A percentile compares a stretch with the other conserved stretches of the same genome.
Conservation (phyloP, 2,888 invertebrate species). For the Branchellion lobata region DNA sequence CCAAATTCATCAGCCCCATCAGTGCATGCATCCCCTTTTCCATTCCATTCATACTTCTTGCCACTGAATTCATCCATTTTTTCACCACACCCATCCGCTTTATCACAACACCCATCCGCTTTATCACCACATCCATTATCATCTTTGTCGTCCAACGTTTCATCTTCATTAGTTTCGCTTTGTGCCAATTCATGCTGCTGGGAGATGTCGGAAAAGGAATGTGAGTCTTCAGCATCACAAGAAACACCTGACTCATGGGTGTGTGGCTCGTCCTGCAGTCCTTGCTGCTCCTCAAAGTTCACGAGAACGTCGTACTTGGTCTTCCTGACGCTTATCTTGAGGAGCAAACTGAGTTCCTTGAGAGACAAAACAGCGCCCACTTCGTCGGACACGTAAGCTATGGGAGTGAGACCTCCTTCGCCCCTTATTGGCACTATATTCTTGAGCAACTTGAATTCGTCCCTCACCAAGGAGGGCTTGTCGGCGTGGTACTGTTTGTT, state of each 20-base stretch:
- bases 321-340: slow-evolving; percentile 25
- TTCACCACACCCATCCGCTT: too few species aligned
- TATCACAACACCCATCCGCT: too few species aligned
- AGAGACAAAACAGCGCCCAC: slow-evolving; percentile 41
- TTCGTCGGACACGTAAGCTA: slow-evolving; percentile 40
- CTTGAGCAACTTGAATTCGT: slow-evolving; percentile 44
- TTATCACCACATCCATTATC: too few species aligned
- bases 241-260: too few species aligned
- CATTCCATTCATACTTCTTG: too few species aligned
- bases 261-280: too few species aligned
- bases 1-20: neutral
- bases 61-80: too few species aligned
- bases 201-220: too few species aligned
- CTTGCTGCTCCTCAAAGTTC: neutral
- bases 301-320: slow-evolving; percentile 1
- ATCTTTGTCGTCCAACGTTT: too few species aligned
- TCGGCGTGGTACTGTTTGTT: slow-evolving; percentile 36
- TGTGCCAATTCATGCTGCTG: too few species aligned
- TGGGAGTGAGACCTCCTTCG: slow-evolving; percentile 14
- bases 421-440: slow-evolving; percentile 43
- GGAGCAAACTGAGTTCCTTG: slow-evolving; percentile 30
- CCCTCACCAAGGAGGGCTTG: slow-evolving; percentile 24
- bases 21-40: neutral
- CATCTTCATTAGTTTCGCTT: too few species aligned
- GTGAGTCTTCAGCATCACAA: neutral